These are phyloP conservation scores for Pogoniulus pusillus DNA, from an alignment of 2,797 vertebrate genomes.

Conservation along the genomic window DNA sequence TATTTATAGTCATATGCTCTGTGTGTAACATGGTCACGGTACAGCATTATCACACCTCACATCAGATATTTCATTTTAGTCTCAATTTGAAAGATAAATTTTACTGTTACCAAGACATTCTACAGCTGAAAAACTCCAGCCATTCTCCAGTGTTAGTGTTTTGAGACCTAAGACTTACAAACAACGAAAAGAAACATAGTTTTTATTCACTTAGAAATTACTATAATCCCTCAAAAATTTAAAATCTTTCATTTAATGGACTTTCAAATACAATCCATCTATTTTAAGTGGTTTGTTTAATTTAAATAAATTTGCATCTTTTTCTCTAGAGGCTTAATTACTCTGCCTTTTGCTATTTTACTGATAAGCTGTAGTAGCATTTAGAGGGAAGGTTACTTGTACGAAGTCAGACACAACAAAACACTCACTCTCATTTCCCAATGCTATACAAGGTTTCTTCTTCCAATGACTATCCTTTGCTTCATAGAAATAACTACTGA, in stretches of 20 bases:
- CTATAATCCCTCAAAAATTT: neutral
- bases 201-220: neutral
- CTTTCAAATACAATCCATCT: neutral
- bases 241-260: neutral
- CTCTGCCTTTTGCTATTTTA: slow-evolving; percentile 3
- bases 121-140: neutral
- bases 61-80: neutral
- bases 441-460: slow-evolving; percentile 11
- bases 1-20: neutral
- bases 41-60: neutral
- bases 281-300: neutral
- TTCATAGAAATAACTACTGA: neutral
- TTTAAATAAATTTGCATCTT: slow-evolving; percentile 3
- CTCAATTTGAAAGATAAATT: neutral
- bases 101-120: neutral
- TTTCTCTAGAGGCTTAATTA: neutral
- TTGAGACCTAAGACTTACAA: neutral
- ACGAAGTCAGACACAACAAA: slow-evolving; percentile 34
- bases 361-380: neutral
- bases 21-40: accelerated
- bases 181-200: neutral
- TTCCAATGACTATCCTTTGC: neutral
- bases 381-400: neutral
- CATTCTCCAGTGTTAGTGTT: neutral
- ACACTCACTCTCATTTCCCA: slow-evolving; percentile 35